Evolutionary conservation across 2,113 vertebrate species (phyloP).

Genomic region (Pipra filicauda): DNA sequence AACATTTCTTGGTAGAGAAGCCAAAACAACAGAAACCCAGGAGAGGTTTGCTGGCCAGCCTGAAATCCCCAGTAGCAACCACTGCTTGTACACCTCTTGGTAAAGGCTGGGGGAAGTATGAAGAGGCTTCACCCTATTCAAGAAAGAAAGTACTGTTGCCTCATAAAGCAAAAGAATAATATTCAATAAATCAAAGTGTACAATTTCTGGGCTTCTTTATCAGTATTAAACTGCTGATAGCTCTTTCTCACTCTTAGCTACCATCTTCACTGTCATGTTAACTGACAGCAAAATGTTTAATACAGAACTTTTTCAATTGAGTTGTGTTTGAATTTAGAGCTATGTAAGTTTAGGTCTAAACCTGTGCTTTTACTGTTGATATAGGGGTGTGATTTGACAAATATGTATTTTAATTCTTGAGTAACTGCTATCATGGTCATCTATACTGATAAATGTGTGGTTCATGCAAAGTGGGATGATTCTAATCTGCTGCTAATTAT

Average conservation of each 20-base stretch:
- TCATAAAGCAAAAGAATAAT: slow-evolving; percentile 18
- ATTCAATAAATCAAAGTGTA: background rate
- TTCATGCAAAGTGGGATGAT: background rate
- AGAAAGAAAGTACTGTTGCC: slow-evolving; percentile 23
- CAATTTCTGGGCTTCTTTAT: background rate
- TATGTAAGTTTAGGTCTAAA: background rate
- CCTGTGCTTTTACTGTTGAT: background rate
- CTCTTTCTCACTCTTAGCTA: background rate
- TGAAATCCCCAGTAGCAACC: slow-evolving; percentile 78
- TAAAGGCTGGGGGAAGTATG: slow-evolving; percentile 60
- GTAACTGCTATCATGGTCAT: background rate
- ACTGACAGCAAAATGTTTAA: background rate
- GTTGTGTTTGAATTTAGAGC: background rate
- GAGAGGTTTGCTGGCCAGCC: slow-evolving; percentile 80
- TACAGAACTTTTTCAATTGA: background rate
- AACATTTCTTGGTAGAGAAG: slow-evolving; percentile 47
- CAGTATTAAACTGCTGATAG: background rate
- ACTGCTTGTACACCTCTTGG: slow-evolving; percentile 47
- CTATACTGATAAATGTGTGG: background rate
- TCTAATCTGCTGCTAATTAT: background rate
- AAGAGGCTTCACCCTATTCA: background rate
- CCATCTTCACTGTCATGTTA: background rate
- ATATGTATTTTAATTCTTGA: background rate
- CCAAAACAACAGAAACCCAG: slow-evolving; percentile 65
- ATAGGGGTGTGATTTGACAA: background rate